Percentiles rank a stretch among this genome's conserved stretches.
These are phyloP conservation scores for Dallia pectoralis DNA, from an alignment of 2,797 vertebrate genomes.

Conservation along the genomic window DNA sequence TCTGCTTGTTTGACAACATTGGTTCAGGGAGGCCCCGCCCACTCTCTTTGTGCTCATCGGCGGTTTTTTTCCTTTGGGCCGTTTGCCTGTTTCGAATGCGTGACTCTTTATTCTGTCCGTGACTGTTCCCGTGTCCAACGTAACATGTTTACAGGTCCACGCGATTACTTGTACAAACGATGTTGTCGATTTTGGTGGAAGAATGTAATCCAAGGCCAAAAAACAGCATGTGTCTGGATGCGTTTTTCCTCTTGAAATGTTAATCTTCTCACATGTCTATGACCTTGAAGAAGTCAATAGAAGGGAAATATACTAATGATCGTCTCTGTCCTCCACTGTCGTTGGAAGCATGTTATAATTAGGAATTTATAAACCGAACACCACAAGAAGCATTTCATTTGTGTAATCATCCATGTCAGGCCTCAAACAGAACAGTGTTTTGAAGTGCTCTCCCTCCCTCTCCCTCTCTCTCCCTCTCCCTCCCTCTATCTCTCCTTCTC, in stretches of 20 bases:
- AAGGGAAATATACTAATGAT: not conserved
- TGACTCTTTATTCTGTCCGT: not conserved
- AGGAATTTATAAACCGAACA: not conserved
- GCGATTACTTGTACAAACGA: too few relatives aligned
- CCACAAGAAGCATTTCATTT: not conserved
- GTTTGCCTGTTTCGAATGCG: not conserved
- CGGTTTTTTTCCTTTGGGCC: not conserved
- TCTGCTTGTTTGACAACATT: not conserved
- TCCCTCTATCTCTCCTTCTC: not conserved
- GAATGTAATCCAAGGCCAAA: not conserved
- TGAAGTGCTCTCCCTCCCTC: not conserved
- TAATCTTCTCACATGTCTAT: not conserved
- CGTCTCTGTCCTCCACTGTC: not conserved
- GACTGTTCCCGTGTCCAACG: too few relatives aligned
- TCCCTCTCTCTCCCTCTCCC: not conserved
- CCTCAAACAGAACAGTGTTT: conserved; percentile 5
- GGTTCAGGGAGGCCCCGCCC: not conserved
- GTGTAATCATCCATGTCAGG: not conserved
- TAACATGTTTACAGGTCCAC: too few relatives aligned
- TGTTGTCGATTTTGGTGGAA: not conserved
- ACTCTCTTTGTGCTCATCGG: not conserved
- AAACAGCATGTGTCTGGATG: not conserved
- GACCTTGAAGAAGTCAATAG: not conserved
- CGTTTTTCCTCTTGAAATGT: not conserved
- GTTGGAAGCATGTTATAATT: not conserved